Evolutionary conservation across 2,888 invertebrate genomes (phyloP).

Genomic region (Zeuzera pyrina): DNA sequence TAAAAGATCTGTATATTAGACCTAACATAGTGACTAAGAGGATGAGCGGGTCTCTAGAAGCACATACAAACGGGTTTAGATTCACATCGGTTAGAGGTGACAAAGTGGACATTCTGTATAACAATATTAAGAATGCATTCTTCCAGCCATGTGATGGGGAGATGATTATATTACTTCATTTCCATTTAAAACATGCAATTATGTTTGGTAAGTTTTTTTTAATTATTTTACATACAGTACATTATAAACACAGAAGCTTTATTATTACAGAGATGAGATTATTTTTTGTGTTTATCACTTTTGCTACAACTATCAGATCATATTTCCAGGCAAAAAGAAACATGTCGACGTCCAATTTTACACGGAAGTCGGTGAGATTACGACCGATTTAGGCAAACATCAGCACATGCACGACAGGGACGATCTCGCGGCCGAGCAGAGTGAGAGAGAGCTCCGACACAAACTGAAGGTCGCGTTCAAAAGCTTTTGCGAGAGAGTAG

Average conservation of each 20-base stretch:
- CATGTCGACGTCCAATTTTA: constrained; percentile 99
- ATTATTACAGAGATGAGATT: no score
- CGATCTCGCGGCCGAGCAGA: constrained; percentile 98
- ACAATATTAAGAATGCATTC: constrained; percentile 99
- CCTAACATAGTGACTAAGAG: constrained; percentile 99
- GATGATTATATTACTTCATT: constrained; percentile 99
- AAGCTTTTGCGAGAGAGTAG: constrained; percentile 97
- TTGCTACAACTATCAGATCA: neutral
- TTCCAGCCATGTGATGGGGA: constrained; percentile 99
- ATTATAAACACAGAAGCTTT: neutral
- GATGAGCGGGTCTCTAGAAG: constrained; percentile 94
- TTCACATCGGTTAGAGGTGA: constrained; percentile 99
- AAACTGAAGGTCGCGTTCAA: constrained; percentile 98
- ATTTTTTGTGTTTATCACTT: neutral
- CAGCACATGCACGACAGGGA: constrained; percentile 99
- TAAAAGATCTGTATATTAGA: constrained; percentile 97
- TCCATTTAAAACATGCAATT: constrained; percentile 98
- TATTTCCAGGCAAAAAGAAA: constrained; percentile 85
- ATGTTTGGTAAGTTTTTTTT: constrained; percentile 86
- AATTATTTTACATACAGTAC: neutral
- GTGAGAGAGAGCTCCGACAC: constrained; percentile 95
- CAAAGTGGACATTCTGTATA: constrained; percentile 99
- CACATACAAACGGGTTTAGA: constrained; percentile 96
- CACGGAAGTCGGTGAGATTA: constrained; percentile 99
- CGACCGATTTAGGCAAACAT: constrained; percentile 99